Conservation (phyloP, 2,797 vertebrate genomes). For the Iguana delicatissima region DNA sequence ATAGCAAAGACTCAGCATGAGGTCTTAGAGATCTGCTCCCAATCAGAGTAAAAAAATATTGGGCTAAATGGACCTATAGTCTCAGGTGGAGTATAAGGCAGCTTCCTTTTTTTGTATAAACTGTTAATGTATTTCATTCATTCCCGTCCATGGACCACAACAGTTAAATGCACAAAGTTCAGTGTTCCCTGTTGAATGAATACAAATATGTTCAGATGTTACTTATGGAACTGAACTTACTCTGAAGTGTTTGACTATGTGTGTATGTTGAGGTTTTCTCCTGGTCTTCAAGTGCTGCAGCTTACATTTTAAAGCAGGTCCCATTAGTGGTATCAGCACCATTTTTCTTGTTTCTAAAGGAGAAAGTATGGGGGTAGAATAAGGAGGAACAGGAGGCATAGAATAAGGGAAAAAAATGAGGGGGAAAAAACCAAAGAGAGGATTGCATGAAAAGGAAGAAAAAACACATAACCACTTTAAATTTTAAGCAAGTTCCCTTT, state of each 20-base stretch:
- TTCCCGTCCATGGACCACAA: neutral
- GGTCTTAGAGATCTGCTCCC: neutral
- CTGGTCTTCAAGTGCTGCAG: neutral
- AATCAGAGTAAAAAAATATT: neutral
- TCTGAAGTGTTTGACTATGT: neutral
- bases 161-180: neutral
- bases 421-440: neutral
- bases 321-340: neutral
- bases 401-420: neutral
- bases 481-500: neutral
- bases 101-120: neutral
- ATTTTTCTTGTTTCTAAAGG: neutral
- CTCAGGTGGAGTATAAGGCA: neutral
- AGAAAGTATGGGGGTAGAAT: neutral
- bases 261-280: neutral
- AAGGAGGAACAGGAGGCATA: neutral
- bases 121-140: neutral
- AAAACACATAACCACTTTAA: neutral
- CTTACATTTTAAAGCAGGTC: neutral
- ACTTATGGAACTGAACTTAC: neutral
- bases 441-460: neutral
- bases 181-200: neutral
- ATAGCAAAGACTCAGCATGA: neutral
- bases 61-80: neutral
- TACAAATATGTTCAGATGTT: neutral